Evolutionary conservation across 2,113 vertebrate species (phyloP).

Genomic region (Agapornis roseicollis): DNA sequence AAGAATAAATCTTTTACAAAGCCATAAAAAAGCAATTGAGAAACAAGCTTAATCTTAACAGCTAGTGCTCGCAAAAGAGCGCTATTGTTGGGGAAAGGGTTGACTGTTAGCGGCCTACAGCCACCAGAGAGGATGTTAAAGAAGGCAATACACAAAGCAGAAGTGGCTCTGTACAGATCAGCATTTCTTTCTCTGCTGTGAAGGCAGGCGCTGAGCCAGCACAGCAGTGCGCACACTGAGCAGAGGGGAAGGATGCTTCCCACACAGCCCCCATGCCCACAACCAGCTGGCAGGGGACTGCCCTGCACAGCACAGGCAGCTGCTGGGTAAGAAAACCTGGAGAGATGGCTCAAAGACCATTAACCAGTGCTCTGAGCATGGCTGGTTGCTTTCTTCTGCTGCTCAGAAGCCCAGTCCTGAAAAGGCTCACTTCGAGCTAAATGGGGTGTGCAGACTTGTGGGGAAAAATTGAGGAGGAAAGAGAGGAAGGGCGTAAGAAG

Average conservation of each 20-base stretch:
- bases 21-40: constrained; percentile 2
- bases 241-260: not conserved
- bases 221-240: not conserved
- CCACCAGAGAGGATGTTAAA: not conserved
- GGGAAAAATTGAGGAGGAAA: not conserved
- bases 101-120: not conserved
- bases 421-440: not conserved
- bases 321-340: not conserved
- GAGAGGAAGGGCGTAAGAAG: not conserved
- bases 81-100: not conserved
- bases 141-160: not conserved
- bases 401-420: not conserved
- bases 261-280: fast-evolving
- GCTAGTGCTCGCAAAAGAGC: not conserved
- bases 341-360: not conserved
- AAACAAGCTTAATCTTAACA: constrained; percentile 23
- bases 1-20: constrained; percentile 34
- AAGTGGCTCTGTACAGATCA: not conserved
- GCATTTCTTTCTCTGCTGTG: not conserved
- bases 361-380: not conserved
- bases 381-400: not conserved
- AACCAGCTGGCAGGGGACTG: not conserved
- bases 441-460: not conserved
- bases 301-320: not conserved
- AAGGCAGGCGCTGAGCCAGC: not conserved